Evolutionary conservation across 2,888 invertebrate genomes (phyloP).

Genomic region (Myopa tessellatipennis): DNA sequence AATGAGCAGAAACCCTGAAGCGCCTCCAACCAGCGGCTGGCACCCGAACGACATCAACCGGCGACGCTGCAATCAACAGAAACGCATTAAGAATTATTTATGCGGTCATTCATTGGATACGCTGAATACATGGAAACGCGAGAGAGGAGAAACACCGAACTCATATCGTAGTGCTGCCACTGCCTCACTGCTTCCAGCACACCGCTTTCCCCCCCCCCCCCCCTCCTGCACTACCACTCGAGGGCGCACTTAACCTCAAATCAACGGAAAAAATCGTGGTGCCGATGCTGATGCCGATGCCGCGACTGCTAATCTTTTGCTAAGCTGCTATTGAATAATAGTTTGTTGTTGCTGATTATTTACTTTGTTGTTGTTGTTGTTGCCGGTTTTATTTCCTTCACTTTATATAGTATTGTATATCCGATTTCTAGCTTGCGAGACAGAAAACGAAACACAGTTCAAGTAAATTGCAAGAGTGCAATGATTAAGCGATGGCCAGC

Average conservation of each 20-base stretch:
- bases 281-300: constrained; percentile 3
- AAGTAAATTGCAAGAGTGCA: background rate
- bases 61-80: constrained; percentile 20
- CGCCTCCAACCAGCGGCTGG: background rate
- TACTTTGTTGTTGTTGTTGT: constrained; percentile 20
- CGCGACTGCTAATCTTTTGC: constrained; percentile 30
- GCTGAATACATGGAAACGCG: background rate
- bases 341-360: constrained; percentile 19
- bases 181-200: background rate
- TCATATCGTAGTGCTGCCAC: background rate
- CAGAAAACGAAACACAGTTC: constrained; percentile 19
- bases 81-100: constrained; percentile 32
- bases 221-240: background rate
- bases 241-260: constrained; percentile 35
- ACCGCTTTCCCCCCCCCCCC: background rate
- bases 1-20: constrained; percentile 4
- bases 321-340: constrained; percentile 37
- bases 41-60: background rate
- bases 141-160: background rate
- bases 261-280: constrained; percentile 25
- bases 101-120: background rate
- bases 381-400: background rate
- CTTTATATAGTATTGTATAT: constrained; percentile 5
- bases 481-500: background rate
- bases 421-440: constrained; percentile 34